Base-by-base conservation (phyloP, 2,113 vertebrate genomes). In the Terrapene triunguis region DNA sequence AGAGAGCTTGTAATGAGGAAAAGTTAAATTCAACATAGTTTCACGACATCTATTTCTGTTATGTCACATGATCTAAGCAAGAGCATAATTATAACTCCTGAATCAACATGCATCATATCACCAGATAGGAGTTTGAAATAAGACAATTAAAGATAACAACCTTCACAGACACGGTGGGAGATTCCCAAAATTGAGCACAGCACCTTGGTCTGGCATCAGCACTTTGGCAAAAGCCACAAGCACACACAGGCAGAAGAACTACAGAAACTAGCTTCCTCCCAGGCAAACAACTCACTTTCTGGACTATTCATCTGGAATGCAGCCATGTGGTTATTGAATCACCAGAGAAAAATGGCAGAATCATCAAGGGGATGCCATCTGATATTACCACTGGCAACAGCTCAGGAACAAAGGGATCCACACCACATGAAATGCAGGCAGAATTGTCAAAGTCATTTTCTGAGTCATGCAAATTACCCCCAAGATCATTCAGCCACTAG, bases 21-120 rank as follows among this genome's bases (percentile, higher is more conserved):
- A 93, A 88, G n/a, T 93, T 89, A 80, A 21, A 90, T 87, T 93
- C 91, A 94, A 94, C 80, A 84, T 80, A 65, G 19, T 79, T 85
- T 85, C 83, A 81, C 55, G 69, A 72, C 35, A 83, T 88, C 93
- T 93, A 72, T 85, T 95, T 92, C 89, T 82, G 65, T 94, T 93
- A 81, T 51, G 78, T 89, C 94, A 94, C 72, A 6, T 32, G 78
- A 87, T 88, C 59, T 89, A 91, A 97, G 91, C 65, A 92, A 59
- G 48, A 95, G 87, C 38, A 92, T 57, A 94, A 88, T 92, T 90
- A 88, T 11, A 95, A 65, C 47, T 55, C 17, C 57, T 87, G 94
- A 93, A 94, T 94, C 74, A 93, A 96, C 87, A 53, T 51, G 65
- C 89, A n/a, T 85, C 88, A 88, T 72, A 76, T 89, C n/a, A 93